Percentiles rank a stretch among this genome's conserved stretches.
phyloP scores from a whole-genome alignment of 2,888 invertebrate species.

The Hypena proboscidalis region DNA sequence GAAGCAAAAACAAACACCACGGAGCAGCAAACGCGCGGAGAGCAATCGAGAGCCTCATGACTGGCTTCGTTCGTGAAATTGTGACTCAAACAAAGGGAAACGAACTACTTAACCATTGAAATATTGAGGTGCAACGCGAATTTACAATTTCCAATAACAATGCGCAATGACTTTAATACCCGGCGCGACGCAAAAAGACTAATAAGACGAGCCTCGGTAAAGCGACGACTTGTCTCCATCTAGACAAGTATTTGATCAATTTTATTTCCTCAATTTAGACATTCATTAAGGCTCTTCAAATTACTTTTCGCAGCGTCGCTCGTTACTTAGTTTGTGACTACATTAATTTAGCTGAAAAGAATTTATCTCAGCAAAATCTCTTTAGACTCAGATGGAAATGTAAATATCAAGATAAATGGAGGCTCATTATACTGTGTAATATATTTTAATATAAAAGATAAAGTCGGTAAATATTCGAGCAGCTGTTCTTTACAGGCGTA shows the following conservation, averaged over 20 bases:
- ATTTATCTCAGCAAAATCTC: constrained; percentile 5
- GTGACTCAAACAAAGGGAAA: constrained; percentile 63
- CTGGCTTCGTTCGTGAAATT: constrained; percentile 59
- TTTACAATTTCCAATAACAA: constrained; percentile 61
- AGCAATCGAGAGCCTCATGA: constrained; percentile 52
- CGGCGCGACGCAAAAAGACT: constrained; percentile 19
- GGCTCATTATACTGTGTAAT: constrained; percentile 4
- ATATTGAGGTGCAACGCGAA: constrained; percentile 53
- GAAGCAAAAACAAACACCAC: constrained; percentile 50
- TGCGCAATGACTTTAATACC: constrained; percentile 26
- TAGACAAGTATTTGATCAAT: constrained; percentile 7
- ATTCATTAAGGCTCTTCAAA: constrained; percentile 10
- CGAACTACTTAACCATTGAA: constrained; percentile 64
- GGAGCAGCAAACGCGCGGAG: constrained; percentile 47
- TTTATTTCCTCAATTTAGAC: constrained; percentile 12
- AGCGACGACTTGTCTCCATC: neutral
- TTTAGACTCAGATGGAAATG: constrained; percentile 5
- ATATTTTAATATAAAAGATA: constrained; percentile 9
- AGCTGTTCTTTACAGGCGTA: neutral
- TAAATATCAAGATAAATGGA: constrained; percentile 8
- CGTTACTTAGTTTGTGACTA: constrained; percentile 8
- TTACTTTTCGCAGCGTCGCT: constrained; percentile 8
- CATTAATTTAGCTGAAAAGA: constrained; percentile 7
- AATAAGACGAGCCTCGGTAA: constrained; percentile 1
- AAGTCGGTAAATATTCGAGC: neutral